Percentiles rank a stretch among this genome's conserved stretches.
Evolutionary conservation across 2,113 vertebrate genomes (phyloP).

Genomic region (Triplophysa rosa): DNA sequence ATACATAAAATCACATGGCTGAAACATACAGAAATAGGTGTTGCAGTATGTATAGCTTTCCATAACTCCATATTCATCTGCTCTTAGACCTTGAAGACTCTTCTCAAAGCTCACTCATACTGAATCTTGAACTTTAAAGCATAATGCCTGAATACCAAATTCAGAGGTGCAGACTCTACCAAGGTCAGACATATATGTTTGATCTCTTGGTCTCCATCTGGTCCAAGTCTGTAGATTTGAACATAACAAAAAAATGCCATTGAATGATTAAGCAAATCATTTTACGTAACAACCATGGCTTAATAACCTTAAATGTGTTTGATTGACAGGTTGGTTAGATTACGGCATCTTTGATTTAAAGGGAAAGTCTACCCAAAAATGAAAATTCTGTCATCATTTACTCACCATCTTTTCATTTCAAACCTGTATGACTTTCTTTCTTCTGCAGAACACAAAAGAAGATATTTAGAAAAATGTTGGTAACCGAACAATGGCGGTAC

Average conservation of each 20-base stretch:
- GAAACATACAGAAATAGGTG: neutral
- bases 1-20: neutral
- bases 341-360: too few species aligned
- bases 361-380: too few species aligned
- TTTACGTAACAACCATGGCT: neutral
- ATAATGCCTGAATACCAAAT: neutral
- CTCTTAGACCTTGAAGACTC: neutral
- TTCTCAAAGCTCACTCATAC: neutral
- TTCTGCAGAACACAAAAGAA: too few species aligned
- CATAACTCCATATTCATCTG: neutral
- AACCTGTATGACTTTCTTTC: too few species aligned
- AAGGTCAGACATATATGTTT: constrained; percentile 13
- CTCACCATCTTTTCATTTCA: too few species aligned
- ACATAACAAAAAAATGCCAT: neutral
- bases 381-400: too few species aligned
- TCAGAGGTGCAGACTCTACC: constrained; percentile 15
- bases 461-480: too few species aligned
- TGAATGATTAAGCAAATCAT: neutral
- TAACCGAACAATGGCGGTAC: too few species aligned
- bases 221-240: too few species aligned
- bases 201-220: neutral
- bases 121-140: constrained; percentile 14
- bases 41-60: neutral
- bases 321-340: neutral
- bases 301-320: neutral